Evolutionary conservation across 2,888 invertebrate genomes (phyloP).

Genomic region (Aphrophora alni): DNA sequence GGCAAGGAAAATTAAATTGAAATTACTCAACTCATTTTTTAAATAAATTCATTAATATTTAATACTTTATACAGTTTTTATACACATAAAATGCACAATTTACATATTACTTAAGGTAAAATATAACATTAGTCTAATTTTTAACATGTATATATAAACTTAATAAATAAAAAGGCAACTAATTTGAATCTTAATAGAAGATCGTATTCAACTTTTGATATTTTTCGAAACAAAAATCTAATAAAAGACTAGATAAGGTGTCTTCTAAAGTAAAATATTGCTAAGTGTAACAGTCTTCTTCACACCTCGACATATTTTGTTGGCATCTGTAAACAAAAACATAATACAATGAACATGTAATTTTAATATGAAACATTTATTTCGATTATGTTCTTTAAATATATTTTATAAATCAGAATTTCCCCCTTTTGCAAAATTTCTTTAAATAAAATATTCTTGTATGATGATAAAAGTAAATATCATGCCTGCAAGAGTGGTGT

Average conservation of each 20-base stretch:
- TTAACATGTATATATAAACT: background rate
- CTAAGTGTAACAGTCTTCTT: background rate
- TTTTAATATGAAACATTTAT: too few species aligned
- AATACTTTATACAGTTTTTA: conserved; percentile 3
- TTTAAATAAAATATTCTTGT: too few species aligned
- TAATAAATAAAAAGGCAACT: background rate
- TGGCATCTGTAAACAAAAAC: background rate
- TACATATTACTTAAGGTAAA: background rate
- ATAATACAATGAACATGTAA: too few species aligned
- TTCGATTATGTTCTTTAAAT: too few species aligned
- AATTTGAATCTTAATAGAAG: background rate
- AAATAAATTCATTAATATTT: background rate
- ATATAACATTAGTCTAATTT: background rate
- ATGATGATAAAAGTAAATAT: too few species aligned
- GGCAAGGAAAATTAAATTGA: too few species aligned
- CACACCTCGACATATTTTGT: background rate
- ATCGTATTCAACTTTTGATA: background rate
- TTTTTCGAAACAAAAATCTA: background rate
- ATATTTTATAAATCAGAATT: too few species aligned
- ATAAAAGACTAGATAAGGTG: background rate
- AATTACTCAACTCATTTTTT: too few species aligned
- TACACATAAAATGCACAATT: conserved; percentile 1
- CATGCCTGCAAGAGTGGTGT: too few species aligned
- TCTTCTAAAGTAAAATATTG: background rate
- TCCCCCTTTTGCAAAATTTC: too few species aligned